Evolutionary conservation across 1,140 invertebrate species (phyloP), one percentile per base, ranked within the genome.

Genomic region (Planococcus citri): DNA sequence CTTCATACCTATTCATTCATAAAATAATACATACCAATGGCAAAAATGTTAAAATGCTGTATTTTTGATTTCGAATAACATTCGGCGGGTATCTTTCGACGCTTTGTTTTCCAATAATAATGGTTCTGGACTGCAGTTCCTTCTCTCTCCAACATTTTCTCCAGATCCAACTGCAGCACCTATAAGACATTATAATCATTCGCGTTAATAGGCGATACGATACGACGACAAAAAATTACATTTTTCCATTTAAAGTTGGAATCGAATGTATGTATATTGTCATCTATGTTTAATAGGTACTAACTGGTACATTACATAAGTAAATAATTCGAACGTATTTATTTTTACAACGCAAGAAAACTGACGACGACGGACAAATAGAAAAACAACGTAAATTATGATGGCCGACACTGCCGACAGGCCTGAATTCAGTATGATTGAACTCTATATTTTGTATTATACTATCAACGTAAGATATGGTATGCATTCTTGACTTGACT

Each of bases 1-100:
- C n/a, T n/a, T n/a, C n/a, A n/a, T n/a, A 33, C 3, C 29, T 33
- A 60, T 6, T 20, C 8, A 60, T 20, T 8, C 8, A 60, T 60
- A 6, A 60, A 24, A 68, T 27, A 33, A 22, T 41, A 74, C 78
- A 78, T 80, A 98, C 97, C 82, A 97, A 78, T 67, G 97, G 97
- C 76, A 99, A 85, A 83, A 99, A 99, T 76, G 95, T 95, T 72
- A 99, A 86, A 73, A 98, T 86, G 79, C 94, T 98, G 80, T 98
- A 99, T 85, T 99, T 99, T 82, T 97, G 96, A 84, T 99, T 99
- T 74, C 93, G 86, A 72, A 99, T 95, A 72, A 95, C 91, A 83
- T 99, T 99, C 68, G 91, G 86, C 57, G 96, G 93, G 81, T 89
- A 96, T 76, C 92, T 90, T 75, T 90, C 27, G 80, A 76, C 74